These are phyloP conservation scores for Siderastrea siderea DNA, from an alignment of 92 coral and sea anemone species.

Conservation along the genomic window DNA sequence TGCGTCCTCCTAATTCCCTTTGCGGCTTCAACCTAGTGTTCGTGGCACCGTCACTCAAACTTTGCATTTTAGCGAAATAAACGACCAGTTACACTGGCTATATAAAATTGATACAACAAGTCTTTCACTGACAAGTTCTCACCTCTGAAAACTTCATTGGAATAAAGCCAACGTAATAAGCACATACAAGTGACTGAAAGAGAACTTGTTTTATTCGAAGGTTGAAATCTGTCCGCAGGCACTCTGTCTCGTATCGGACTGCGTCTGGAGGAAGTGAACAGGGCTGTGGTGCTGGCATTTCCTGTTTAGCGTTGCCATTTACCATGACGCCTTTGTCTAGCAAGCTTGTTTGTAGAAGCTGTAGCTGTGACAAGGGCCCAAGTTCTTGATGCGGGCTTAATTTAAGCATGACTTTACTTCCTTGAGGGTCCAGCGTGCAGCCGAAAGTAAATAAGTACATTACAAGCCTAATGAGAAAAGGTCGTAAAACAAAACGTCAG, in stretches of 20 bases:
- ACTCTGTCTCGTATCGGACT: conserved; percentile 93
- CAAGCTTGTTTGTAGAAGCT: conserved; percentile 50
- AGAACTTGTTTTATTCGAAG: conserved; percentile 94
- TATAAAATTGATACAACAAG: too few relatives aligned
- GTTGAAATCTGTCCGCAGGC: conserved; percentile 97
- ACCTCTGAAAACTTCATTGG: conserved; percentile 99
- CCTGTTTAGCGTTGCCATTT: conserved; percentile 82
- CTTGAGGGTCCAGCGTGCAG: conserved; percentile 96
- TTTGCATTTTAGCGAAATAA: too few relatives aligned
- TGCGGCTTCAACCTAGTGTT: too few relatives aligned
- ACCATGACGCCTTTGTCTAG: conserved; percentile 66
- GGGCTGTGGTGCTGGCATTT: conserved; percentile 51
- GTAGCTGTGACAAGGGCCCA: conserved; percentile 57
- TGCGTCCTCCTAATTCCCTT: too few relatives aligned
- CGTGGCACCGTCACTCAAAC: too few relatives aligned
- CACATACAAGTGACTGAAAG: conserved; percentile 95
- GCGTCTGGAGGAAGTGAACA: conserved; percentile 97
- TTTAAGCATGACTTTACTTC: conserved; percentile 92
- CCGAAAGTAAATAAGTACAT: conserved; percentile 96
- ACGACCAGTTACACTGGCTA: too few relatives aligned
- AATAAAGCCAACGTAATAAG: conserved; percentile 95
- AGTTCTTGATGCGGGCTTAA: conserved; percentile 90
- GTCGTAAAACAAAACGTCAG: neutral
- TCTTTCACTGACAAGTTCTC: conserved; percentile 16
- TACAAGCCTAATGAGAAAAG: conserved; percentile 61